Conservation (phyloP, 2,797 vertebrate species). For the Peromyscus eremicus region DNA sequence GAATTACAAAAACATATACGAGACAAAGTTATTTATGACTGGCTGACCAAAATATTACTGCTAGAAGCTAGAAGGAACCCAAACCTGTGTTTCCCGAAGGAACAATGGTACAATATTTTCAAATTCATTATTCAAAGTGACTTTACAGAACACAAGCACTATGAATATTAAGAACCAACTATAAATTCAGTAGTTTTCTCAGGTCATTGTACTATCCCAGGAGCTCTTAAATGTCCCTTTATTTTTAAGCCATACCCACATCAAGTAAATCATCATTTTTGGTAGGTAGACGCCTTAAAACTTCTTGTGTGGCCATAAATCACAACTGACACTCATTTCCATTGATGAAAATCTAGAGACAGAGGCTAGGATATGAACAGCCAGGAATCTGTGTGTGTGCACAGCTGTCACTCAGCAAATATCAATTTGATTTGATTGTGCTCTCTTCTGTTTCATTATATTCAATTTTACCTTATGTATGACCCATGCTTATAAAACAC, state of each 20-base stretch:
- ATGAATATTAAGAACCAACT: not conserved
- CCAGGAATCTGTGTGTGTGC: not conserved
- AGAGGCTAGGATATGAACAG: not conserved
- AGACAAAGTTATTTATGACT: slow-evolving; percentile 12
- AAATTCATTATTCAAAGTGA: not conserved
- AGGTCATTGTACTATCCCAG: not conserved
- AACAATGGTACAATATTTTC: not conserved
- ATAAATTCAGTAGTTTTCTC: slow-evolving; percentile 3
- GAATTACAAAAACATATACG: not conserved
- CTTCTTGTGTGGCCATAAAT: not conserved
- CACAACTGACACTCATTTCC: not conserved
- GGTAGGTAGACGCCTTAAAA: not conserved
- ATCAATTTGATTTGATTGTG: not conserved
- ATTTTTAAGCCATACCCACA: not conserved
- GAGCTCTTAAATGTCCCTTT: not conserved
- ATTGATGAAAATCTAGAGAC: not conserved
- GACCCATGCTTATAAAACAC: not conserved
- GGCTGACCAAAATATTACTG: not conserved
- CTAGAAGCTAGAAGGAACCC: not conserved
- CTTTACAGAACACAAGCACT: not conserved
- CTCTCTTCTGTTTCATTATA: slow-evolving; percentile 2
- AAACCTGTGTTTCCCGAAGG: not conserved
- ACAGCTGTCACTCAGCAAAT: not conserved
- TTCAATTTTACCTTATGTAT: slow-evolving; percentile 26
- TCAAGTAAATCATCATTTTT: slow-evolving; percentile 24